Evolutionary conservation across 2,888 invertebrate species (phyloP).

Genomic region (Agriopis aurantiaria): DNA sequence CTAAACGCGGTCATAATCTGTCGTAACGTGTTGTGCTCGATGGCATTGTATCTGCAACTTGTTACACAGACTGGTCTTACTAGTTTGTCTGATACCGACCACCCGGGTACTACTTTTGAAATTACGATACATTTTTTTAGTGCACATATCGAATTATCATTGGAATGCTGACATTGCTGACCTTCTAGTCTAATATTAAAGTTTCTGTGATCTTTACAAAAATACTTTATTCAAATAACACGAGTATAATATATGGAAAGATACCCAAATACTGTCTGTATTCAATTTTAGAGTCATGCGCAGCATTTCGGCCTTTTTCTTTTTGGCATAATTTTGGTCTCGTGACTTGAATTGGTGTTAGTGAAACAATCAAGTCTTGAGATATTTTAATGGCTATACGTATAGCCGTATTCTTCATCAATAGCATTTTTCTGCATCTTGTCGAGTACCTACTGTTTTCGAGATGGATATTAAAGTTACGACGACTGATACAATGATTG

Average conservation of each 20-base stretch:
- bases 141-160: neutral
- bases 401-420: too few relatives aligned
- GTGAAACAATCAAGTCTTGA: neutral
- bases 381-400: neutral
- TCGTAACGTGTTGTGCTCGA: conserved; percentile 15
- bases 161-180: neutral
- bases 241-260: too few relatives aligned
- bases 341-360: neutral
- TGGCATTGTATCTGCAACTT: conserved; percentile 10
- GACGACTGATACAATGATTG: too few relatives aligned
- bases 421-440: too few relatives aligned
- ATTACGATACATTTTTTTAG: neutral
- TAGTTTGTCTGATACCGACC: neutral
- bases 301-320: neutral
- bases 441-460: too few relatives aligned
- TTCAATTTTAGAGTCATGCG: conserved; percentile 3
- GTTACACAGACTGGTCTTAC: conserved; percentile 18
- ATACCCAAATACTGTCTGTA: neutral
- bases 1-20: conserved; percentile 10
- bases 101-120: neutral
- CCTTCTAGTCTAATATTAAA: neutral
- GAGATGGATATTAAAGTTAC: too few relatives aligned
- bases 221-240: conserved; percentile 1
- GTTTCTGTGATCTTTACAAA: conserved; percentile 1
- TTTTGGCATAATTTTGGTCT: neutral